Percentiles rank a stretch among this genome's conserved stretches.
Conservation (phyloP, 2,888 invertebrate species). For the Tetrapedia diversipes region DNA sequence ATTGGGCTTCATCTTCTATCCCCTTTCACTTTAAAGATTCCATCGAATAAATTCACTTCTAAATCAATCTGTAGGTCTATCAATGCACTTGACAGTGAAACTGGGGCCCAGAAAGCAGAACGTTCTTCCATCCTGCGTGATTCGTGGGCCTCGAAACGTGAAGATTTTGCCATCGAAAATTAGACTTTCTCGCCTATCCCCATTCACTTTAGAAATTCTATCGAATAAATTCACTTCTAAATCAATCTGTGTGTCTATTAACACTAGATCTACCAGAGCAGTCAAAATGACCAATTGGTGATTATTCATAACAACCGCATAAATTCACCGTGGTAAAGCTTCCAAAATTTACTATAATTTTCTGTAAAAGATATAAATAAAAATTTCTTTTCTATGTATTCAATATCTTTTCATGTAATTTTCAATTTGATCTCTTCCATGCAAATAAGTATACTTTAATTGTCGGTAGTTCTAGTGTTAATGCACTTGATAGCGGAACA, state of each 20-base stretch:
- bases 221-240: slow-evolving; percentile 43
- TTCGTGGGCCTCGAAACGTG: not conserved
- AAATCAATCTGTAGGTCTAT: slow-evolving; percentile 49
- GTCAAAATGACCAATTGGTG: too few species aligned
- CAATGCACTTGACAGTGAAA: slow-evolving; percentile 26
- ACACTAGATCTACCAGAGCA: too few species aligned
- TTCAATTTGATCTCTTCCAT: too few species aligned
- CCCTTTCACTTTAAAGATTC: not conserved
- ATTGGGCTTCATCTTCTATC: not conserved
- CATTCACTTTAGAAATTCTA: not conserved
- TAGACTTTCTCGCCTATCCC: not conserved
- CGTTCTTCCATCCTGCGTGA: slow-evolving; percentile 16
- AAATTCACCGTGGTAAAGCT: too few species aligned
- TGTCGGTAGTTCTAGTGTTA: too few species aligned
- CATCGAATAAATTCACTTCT: slow-evolving; percentile 39
- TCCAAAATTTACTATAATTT: too few species aligned
- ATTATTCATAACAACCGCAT: too few species aligned
- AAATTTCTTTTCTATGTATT: too few species aligned
- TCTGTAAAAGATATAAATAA: too few species aligned
- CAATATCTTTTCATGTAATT: too few species aligned
- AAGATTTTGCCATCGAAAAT: slow-evolving; percentile 1
- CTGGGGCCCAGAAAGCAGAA: slow-evolving; percentile 5
- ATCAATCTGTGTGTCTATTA: slow-evolving; percentile 52
- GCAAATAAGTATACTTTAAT: too few species aligned
- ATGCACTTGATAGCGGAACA: too few species aligned